These are phyloP conservation scores for Nesometra sesokonis DNA, from an alignment of 35 echinoderm and acorn worm species.

Conservation along the genomic window DNA sequence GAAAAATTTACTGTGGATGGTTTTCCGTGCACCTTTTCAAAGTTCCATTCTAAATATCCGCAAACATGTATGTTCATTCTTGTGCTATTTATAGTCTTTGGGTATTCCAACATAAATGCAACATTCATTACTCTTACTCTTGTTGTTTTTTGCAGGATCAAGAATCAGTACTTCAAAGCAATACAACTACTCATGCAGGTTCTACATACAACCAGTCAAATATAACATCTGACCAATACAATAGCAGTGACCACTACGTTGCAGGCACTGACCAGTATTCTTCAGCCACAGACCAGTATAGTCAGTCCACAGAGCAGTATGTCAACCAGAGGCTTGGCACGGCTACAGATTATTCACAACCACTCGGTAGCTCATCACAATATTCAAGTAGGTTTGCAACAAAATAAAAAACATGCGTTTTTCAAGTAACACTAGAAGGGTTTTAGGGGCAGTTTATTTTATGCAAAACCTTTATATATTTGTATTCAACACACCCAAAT, in stretches of 20 bases:
- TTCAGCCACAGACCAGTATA: not conserved
- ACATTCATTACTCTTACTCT: no score
- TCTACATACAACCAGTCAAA: not conserved
- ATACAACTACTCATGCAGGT: not conserved
- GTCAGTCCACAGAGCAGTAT: not conserved
- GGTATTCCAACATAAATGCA: no score
- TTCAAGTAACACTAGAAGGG: no score
- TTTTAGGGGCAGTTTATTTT: no score
- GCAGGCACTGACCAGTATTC: not conserved
- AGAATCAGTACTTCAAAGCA: not conserved
- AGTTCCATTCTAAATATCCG: no score
- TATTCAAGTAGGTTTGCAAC: not conserved
- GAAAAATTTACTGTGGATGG: no score
- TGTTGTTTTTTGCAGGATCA: not conserved
- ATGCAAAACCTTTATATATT: no score
- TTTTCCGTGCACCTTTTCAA: no score
- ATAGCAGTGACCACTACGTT: not conserved
- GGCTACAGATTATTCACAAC: not conserved
- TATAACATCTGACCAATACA: not conserved
- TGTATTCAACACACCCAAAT: no score
- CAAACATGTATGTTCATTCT: no score
- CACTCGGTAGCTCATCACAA: not conserved
- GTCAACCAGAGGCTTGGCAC: not conserved
- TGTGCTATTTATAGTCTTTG: no score
- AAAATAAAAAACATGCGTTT: no score